Evolutionary conservation across 2,888 invertebrate genomes (phyloP).

Genomic region (Arge pagana): DNA sequence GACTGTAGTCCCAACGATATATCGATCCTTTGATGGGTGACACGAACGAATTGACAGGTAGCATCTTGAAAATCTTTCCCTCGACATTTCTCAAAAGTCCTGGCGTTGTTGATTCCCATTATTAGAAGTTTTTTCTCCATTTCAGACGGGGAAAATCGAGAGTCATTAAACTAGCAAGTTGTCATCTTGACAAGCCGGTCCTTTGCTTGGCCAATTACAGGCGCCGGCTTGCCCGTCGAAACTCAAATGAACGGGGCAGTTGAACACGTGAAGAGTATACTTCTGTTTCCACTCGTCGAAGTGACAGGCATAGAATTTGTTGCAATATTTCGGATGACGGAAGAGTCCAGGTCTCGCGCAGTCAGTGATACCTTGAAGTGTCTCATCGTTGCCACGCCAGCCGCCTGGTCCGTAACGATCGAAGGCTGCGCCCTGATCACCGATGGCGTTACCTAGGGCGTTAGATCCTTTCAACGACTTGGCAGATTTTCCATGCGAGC

Average conservation of each 20-base stretch:
- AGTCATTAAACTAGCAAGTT: constrained; percentile 69
- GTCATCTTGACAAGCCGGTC: constrained; percentile 75
- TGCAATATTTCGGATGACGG: constrained; percentile 76
- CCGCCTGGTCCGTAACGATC: constrained; percentile 70
- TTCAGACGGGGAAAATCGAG: too few relatives aligned
- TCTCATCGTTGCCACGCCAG: constrained; percentile 57
- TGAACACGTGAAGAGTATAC: constrained; percentile 76
- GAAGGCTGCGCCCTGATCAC: constrained; percentile 60
- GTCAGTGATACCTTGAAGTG: constrained; percentile 61
- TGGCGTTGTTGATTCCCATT: too few relatives aligned
- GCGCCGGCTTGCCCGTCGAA: constrained; percentile 77
- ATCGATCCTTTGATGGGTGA: too few relatives aligned
- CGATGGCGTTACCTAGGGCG: constrained; percentile 34
- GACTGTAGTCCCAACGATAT: too few relatives aligned
- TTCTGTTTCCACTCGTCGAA: constrained; percentile 79
- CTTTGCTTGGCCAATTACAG: constrained; percentile 82
- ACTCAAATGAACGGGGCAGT: constrained; percentile 78
- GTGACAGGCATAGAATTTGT: constrained; percentile 81
- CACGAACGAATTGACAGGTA: too few relatives aligned
- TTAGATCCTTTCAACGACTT: constrained; percentile 24
- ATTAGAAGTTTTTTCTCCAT: too few relatives aligned
- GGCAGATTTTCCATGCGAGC: not conserved
- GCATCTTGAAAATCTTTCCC: too few relatives aligned
- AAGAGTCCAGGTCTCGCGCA: constrained; percentile 63
- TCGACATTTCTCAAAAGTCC: too few relatives aligned